Evolutionary conservation across 2,113 vertebrate genomes (phyloP), one percentile per base, ranked within the genome.

Genomic region (Clarias magur): DNA sequence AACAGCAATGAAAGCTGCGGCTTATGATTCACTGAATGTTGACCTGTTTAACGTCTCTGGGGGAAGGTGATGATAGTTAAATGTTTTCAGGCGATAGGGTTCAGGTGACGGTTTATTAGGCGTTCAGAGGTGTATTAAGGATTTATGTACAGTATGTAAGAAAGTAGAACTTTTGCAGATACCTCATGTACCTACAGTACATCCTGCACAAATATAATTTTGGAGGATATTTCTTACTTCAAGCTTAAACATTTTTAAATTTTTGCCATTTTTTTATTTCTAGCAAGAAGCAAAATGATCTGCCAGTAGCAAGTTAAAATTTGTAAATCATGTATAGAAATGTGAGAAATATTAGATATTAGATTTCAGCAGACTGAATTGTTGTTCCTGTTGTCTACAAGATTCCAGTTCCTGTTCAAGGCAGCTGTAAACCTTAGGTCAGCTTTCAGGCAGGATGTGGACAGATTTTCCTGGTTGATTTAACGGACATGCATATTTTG

Each of bases 381-480:
- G 42, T 48, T 38, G 16, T 79, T 67, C 67, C 38, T 76, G 16
- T 85, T n/a, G 57, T 85, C 10, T 78, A 23, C 59, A 3, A 3
- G n/a, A 19, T 62, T 25, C 1, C n/a, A 78, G 42, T 85, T 85
- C n/a, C 16, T 76, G 63, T 63, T 60, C 21, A 16, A 3, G 23
- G 21, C 38, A 16, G 25, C 7, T 27, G 53, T 42, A 27, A 76
- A 62, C 23, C 59, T 21, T 25, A 78, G 57, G 72, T 63, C 59
- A 73, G 4, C 16, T 63, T 75, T 76, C 70, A 48, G 30, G 1
- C 34, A 53, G 57, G 34, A 85, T 62, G 4, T 42, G 42, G 72
- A 63, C 38, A 63, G 72, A 38, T 54, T 85, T 79, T n/a, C 79
- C 73, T 30, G 42, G 38, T 48, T 42, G 57, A 53, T 85, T 48